phyloP scores from a whole-genome alignment of 2,113 vertebrate species.

The Stomatorhinus ivindoensis region DNA sequence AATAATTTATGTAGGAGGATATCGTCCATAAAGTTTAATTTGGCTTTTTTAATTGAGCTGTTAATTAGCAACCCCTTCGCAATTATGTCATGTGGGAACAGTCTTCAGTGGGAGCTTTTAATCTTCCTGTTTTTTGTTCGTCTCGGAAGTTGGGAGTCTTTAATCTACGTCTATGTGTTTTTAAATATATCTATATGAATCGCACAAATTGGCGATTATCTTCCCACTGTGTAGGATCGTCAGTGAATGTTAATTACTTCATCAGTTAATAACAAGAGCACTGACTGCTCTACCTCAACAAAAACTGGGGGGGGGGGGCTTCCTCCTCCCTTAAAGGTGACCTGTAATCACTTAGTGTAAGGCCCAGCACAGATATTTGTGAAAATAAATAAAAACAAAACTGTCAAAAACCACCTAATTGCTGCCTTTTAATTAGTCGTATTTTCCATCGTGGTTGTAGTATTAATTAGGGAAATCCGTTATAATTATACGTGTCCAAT shows the following conservation, averaged over 20 bases:
- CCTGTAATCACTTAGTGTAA: background rate
- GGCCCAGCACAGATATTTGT: background rate
- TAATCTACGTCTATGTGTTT: slow-evolving; percentile 49
- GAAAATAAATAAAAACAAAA: slow-evolving; percentile 9
- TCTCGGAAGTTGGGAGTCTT: slow-evolving; percentile 47
- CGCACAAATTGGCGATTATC: slow-evolving; percentile 63
- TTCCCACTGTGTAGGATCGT: slow-evolving; percentile 51
- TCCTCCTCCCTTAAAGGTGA: background rate
- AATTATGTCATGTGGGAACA: slow-evolving; percentile 29
- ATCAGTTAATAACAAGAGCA: slow-evolving; percentile 48
- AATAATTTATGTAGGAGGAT: slow-evolving; percentile 54
- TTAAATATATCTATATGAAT: slow-evolving; percentile 53
- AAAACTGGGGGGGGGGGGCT: background rate
- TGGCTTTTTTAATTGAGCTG: slow-evolving; percentile 77
- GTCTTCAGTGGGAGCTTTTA: slow-evolving; percentile 52
- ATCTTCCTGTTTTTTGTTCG: slow-evolving; percentile 40
- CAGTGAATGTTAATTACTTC: slow-evolving; percentile 59
- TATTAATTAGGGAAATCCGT: slow-evolving; percentile 20
- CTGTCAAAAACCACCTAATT: slow-evolving; percentile 5
- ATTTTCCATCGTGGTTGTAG: slow-evolving; percentile 13
- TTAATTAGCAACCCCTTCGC: slow-evolving; percentile 64
- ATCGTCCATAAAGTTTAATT: slow-evolving; percentile 70
- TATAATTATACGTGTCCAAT: slow-evolving; percentile 23
- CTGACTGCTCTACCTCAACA: background rate
- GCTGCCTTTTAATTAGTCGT: slow-evolving; percentile 16